These are phyloP conservation scores for Grallaria varia DNA, from an alignment of 2,113 vertebrate species.

Conservation along the genomic window DNA sequence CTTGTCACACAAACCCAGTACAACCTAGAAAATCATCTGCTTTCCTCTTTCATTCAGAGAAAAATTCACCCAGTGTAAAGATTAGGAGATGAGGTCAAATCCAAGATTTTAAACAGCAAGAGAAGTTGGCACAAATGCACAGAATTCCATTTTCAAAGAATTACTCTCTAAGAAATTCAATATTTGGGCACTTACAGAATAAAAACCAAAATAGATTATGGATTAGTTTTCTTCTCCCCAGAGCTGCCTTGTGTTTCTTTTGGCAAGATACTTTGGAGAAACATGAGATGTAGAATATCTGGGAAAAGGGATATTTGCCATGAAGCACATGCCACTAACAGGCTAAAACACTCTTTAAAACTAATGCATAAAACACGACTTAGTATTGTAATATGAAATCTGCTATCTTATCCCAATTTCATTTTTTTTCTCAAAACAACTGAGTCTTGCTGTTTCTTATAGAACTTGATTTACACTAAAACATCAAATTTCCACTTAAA, in stretches of 20 bases:
- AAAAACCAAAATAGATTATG: background rate
- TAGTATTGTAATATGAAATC: background rate
- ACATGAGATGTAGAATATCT: background rate
- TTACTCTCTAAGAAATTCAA: background rate
- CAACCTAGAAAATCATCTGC: background rate
- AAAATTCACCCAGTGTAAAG: background rate
- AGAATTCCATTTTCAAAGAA: background rate
- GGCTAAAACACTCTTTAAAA: background rate
- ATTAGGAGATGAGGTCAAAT: background rate
- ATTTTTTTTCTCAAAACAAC: too few relatives aligned
- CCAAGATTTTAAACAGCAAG: background rate
- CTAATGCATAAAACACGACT: background rate
- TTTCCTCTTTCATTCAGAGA: background rate
- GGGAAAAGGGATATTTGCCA: background rate
- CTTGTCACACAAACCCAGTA: background rate
- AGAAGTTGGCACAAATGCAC: background rate
- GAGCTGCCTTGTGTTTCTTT: background rate
- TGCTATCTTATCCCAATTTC: too few relatives aligned
- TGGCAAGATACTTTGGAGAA: background rate
- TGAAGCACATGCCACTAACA: background rate
- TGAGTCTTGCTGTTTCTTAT: background rate
- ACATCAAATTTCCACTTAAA: fast-evolving
- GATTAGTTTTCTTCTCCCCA: background rate
- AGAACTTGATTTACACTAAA: background rate
- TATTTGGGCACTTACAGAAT: background rate